These are phyloP conservation scores for Macrobrachium rosenbergii DNA, from an alignment of 1,140 invertebrate species.

Conservation along the genomic window DNA sequence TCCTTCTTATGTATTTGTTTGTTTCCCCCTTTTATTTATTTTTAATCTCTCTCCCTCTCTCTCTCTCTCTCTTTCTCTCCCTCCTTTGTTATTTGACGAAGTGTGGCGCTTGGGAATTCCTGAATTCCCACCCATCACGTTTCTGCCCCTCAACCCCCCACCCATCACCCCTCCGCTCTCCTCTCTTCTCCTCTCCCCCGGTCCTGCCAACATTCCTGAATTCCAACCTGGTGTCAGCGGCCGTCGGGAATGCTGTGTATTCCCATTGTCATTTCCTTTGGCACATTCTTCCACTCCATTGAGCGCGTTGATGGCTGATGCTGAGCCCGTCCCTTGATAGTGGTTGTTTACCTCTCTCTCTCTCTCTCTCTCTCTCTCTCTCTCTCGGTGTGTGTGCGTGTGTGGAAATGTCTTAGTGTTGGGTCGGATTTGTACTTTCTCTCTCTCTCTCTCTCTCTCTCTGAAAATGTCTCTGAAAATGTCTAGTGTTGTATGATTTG, in stretches of 20 bases:
- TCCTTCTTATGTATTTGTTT: background rate
- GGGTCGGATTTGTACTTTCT: too few relatives aligned
- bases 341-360: too few relatives aligned
- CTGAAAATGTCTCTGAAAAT: too few relatives aligned
- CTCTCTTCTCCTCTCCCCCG: background rate
- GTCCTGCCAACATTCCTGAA: conserved; percentile 40
- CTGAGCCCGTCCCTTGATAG: conserved; percentile 20
- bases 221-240: conserved; percentile 51
- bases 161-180: background rate
- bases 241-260: conserved; percentile 51
- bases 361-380: too few relatives aligned
- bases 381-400: too few relatives aligned
- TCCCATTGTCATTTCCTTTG: conserved; percentile 56
- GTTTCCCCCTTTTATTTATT: background rate
- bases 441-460: too few relatives aligned
- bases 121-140: too few relatives aligned
- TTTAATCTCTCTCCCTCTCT: background rate
- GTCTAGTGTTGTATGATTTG: too few relatives aligned
- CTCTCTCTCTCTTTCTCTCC: background rate
- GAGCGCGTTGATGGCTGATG: conserved; percentile 48
- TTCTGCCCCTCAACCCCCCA: background rate
- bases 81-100: background rate
- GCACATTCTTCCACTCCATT: conserved; percentile 47
- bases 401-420: too few relatives aligned
- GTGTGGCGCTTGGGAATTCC: background rate